Conservation (phyloP, 1,140 invertebrate genomes). For the Sycophila sp. region DNA sequence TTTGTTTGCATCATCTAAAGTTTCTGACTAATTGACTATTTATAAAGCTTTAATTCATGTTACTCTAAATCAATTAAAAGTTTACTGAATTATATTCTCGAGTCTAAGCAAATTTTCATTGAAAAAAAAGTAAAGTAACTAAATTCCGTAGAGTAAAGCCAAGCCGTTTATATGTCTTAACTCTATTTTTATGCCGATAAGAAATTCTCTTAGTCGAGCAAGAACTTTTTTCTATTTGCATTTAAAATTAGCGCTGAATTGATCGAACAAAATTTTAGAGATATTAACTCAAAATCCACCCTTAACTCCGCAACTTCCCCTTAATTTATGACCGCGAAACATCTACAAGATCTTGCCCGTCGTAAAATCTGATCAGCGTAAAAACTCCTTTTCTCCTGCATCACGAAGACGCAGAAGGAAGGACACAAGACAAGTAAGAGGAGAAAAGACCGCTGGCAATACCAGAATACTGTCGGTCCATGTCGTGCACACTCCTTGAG, state of each 20-base stretch:
- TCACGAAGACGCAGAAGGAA: too few relatives aligned
- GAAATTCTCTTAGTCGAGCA: neutral
- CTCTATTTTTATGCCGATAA: neutral
- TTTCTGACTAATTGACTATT: neutral
- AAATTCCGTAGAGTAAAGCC: constrained; percentile 22
- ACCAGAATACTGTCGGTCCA: constrained; percentile 60
- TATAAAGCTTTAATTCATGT: neutral
- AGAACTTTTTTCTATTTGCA: too few relatives aligned
- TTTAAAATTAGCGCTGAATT: too few relatives aligned
- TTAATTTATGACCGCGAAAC: too few relatives aligned
- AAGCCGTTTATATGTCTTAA: neutral
- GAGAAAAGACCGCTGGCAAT: constrained; percentile 11
- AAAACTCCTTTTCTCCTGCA: neutral
- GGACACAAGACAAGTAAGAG: neutral
- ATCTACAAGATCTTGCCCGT: neutral
- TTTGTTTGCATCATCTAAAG: neutral
- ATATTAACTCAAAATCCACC: too few relatives aligned
- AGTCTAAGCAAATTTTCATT: constrained; percentile 7
- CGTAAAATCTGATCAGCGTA: neutral
- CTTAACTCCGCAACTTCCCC: too few relatives aligned
- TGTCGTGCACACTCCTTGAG: constrained; percentile 64
- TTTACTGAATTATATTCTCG: neutral
- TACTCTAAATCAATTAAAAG: neutral
- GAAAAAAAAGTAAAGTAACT: too few relatives aligned
- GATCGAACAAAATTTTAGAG: too few relatives aligned